phyloP scores from a whole-genome alignment of 2,888 invertebrate genomes.

The Thecocarcelia acutangulata region DNA sequence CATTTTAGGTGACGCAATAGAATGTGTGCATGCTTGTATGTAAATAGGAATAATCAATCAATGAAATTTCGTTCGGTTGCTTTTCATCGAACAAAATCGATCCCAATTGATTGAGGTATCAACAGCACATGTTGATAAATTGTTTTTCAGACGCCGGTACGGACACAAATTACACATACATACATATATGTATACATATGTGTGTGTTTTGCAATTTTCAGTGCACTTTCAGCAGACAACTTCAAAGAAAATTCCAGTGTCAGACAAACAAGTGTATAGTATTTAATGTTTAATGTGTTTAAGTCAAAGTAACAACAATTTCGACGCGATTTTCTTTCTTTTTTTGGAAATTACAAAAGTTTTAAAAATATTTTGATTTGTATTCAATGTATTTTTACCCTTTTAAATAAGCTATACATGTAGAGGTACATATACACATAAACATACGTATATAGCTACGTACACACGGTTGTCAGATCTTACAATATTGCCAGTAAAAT shows the following conservation, averaged over 20 bases:
- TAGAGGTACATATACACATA: too few relatives aligned
- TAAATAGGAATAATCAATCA: too few relatives aligned
- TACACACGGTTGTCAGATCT: too few relatives aligned
- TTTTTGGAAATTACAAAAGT: slow-evolving; percentile 1
- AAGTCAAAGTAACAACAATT: slow-evolving; percentile 45
- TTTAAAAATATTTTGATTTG: too few relatives aligned
- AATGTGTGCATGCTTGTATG: slow-evolving; percentile 30
- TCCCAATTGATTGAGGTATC: slow-evolving; percentile 19
- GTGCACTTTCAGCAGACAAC: slow-evolving; percentile 43
- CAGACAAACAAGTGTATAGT: slow-evolving; percentile 52
- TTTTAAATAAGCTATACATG: too few relatives aligned
- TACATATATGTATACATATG: too few relatives aligned
- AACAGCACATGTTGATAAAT: slow-evolving; percentile 66
- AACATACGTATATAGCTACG: too few relatives aligned
- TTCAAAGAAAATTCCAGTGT: slow-evolving; percentile 66
- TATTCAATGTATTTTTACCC: too few relatives aligned
- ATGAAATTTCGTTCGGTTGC: too few relatives aligned
- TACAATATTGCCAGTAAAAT: too few relatives aligned
- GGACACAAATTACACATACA: not conserved
- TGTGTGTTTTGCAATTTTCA: slow-evolving; percentile 33
- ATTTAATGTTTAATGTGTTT: slow-evolving; percentile 12
- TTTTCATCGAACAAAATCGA: not conserved
- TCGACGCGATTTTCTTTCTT: slow-evolving; percentile 2
- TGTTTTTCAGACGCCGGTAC: slow-evolving; percentile 51
- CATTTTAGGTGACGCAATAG: too few relatives aligned